These are phyloP conservation scores for Caracal caracal DNA, from an alignment of 2,113 vertebrate genomes.

Conservation along the genomic window DNA sequence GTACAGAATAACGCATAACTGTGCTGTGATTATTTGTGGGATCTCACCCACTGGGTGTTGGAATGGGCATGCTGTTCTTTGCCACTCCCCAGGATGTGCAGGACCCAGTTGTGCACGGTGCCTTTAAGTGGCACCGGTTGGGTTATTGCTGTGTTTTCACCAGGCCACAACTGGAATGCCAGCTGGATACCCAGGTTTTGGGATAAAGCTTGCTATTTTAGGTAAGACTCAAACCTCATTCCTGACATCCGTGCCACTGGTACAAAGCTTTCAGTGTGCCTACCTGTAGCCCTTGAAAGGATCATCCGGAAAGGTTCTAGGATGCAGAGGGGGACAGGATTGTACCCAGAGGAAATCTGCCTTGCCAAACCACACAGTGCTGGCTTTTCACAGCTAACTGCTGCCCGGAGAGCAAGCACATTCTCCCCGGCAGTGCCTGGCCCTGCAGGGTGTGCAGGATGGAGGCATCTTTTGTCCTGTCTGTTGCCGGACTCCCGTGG, in stretches of 20 bases:
- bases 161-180: neutral
- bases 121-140: no score
- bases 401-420: neutral
- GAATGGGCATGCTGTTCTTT: neutral
- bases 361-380: neutral
- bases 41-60: accelerated
- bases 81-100: accelerated
- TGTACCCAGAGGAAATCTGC: neutral
- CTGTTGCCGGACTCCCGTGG: neutral
- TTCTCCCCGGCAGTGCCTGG: neutral
- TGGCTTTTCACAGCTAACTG: neutral
- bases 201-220: neutral
- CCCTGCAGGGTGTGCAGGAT: neutral
- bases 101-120: neutral
- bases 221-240: neutral
- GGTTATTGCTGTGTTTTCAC: neutral
- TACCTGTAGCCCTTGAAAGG: accelerated
- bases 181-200: neutral
- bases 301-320: neutral
- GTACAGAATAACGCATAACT: neutral
- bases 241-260: neutral
- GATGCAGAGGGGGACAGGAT: neutral
- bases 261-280: neutral
- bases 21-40: neutral
- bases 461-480: neutral